Percentiles rank a stretch among this genome's conserved stretches.
Conservation (phyloP, 92 coral and sea anemone species). For the Virgularia gustaviana region DNA sequence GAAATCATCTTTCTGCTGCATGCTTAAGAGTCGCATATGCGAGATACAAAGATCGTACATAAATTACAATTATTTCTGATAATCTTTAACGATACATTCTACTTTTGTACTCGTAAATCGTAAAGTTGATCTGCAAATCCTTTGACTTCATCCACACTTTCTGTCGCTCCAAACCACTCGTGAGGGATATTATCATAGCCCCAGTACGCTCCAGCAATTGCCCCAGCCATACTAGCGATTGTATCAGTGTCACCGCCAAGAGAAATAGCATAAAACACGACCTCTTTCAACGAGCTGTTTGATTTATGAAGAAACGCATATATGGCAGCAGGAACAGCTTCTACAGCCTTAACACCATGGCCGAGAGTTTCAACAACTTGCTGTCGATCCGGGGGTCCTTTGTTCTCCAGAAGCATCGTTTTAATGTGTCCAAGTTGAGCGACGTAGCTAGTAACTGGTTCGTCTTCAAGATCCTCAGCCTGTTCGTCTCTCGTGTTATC, state of each 20-base stretch:
- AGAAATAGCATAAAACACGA: conserved; percentile 80
- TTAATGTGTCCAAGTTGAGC: conserved; percentile 73
- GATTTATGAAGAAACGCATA: conserved; percentile 82
- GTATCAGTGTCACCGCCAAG: conserved; percentile 99
- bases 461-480: neutral
- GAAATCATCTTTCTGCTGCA: too few species aligned
- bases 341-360: conserved; percentile 77
- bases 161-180: conserved; percentile 71
- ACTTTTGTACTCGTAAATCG: conserved; percentile 43
- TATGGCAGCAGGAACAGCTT: conserved; percentile 98
- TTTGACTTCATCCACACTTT: conserved; percentile 69
- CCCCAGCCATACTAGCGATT: conserved; percentile 94
- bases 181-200: conserved; percentile 70
- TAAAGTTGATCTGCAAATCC: conserved; percentile 74
- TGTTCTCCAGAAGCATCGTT: conserved; percentile 46
- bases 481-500: neutral
- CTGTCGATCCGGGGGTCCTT: conserved; percentile 51
- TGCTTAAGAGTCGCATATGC: too few species aligned
- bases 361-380: conserved; percentile 72
- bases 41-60: too few species aligned
- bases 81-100: neutral
- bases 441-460: conserved; percentile 55
- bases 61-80: too few species aligned
- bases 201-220: conserved; percentile 92
- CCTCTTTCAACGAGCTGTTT: conserved; percentile 60